Base-by-base conservation (phyloP, 92 coral and sea anemone species). In the Epizoanthus rinbou region DNA sequence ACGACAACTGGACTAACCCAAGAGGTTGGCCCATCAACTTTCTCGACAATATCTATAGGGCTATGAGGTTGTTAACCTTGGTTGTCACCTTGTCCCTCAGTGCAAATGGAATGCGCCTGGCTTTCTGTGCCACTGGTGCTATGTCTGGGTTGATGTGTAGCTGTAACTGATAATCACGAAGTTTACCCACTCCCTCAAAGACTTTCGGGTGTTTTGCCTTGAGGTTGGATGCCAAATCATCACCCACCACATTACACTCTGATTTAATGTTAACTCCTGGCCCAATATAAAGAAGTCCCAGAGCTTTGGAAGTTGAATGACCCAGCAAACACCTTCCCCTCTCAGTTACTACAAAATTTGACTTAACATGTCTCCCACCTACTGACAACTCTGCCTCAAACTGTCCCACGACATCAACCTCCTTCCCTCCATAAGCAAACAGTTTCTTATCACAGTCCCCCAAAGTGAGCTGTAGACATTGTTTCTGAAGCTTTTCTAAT, bases 1-100 rank as follows among this genome's bases (percentile, higher is more conserved):
- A 86, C 80, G 11, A 86, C 85, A 15, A 60, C 25, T 3, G 89
- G 89, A 57, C 85, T 85, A 4, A 76, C 84, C 84, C 88, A 80
- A 13, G 84, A n/a, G 3, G 75, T 80, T 9, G 84, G 84, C 16
- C 84, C 74, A 21, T 33, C 73, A 16, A 80, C 84, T 28, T 17
- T 11, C 64, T 64, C 74, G 35, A 80, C 52, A n/a, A 69, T 66
- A 70, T 72, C 80, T 19, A n/a, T n/a, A 70, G 50, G 64, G 22
- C 70, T 7, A 69, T 52, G 10, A 83, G 68, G 1, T 25, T 28
- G 4, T 83, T 73, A 9, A 74, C 24, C 17, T 71, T 83, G 13
- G 33, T 45, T 23, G 37, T 23, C 35, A 81, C 85, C 23, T 67
- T 75, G 28, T 75, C 75, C n/a, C 74, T 64, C 47, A 63, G 15